These are phyloP conservation scores for Somateria mollissima DNA, from an alignment of 2,797 vertebrate species.

Conservation along the genomic window DNA sequence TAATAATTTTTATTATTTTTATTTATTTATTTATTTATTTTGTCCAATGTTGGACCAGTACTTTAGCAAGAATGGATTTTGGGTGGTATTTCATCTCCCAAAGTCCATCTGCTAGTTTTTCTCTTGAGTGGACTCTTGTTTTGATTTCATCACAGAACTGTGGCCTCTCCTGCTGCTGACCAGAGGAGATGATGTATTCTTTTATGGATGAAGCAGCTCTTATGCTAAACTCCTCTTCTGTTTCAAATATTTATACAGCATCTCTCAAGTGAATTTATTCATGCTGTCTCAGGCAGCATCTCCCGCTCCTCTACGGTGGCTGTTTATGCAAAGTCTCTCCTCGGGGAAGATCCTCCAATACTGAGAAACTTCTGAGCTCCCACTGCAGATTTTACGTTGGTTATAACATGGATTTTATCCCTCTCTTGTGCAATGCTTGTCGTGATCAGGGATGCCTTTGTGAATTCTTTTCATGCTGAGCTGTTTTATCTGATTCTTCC, in stretches of 20 bases:
- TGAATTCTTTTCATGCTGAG: conserved; percentile 7
- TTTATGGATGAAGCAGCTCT: background rate
- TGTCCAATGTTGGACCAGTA: background rate
- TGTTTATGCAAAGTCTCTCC: conserved; percentile 20
- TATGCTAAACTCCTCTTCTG: background rate
- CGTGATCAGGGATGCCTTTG: background rate
- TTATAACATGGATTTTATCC: conserved; percentile 22
- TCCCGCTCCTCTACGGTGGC: background rate
- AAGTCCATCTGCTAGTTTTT: rapidly evolving
- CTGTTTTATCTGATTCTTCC: conserved; percentile 33
- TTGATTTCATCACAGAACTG: background rate
- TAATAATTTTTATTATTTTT: too few relatives aligned
- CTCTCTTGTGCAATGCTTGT: conserved; percentile 32
- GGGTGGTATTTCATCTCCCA: background rate
- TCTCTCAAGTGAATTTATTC: conserved; percentile 25
- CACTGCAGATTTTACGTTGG: background rate
- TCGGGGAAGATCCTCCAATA: background rate
- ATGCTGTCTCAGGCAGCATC: background rate
- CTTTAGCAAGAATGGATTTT: background rate
- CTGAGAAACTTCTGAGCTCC: conserved; percentile 29
- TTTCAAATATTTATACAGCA: conserved; percentile 43
- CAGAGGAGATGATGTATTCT: background rate
- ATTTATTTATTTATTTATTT: background rate
- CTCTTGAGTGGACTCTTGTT: background rate
- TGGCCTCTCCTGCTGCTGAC: background rate